Percentiles rank a stretch among this genome's conserved stretches.
These are phyloP conservation scores for Hypselothyrea guttata DNA, from an alignment of 2,888 invertebrate species.

Conservation along the genomic window DNA sequence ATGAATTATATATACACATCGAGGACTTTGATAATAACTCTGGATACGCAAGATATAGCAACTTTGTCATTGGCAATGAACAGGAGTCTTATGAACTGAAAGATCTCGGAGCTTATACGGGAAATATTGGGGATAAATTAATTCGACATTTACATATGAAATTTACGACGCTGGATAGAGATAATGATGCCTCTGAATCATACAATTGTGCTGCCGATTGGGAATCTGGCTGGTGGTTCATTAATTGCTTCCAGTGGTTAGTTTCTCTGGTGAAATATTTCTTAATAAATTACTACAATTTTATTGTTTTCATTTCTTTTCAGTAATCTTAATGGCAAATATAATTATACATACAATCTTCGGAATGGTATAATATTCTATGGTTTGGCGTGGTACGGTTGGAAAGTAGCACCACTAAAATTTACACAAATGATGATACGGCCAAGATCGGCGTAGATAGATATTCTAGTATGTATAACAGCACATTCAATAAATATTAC, in stretches of 20 bases:
- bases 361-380: background rate
- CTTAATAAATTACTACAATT: background rate
- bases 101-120: constrained; percentile 85
- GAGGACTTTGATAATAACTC: constrained; percentile 84
- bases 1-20: constrained; percentile 85
- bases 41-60: constrained; percentile 84
- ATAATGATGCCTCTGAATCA: constrained; percentile 86
- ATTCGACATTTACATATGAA: constrained; percentile 86
- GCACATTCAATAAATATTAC: too few relatives aligned
- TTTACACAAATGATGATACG: constrained; percentile 85
- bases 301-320: background rate
- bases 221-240: constrained; percentile 88
- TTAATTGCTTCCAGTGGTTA: constrained; percentile 86
- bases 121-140: constrained; percentile 86
- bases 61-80: constrained; percentile 86
- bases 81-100: constrained; percentile 85
- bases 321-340: constrained; percentile 87
- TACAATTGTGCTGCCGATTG: constrained; percentile 86
- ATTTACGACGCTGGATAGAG: constrained; percentile 85
- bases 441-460: constrained; percentile 1
- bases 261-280: too few relatives aligned
- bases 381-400: constrained; percentile 84
- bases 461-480: too few relatives aligned
- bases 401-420: constrained; percentile 85
- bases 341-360: constrained; percentile 83